Conservation (phyloP, 2,888 invertebrate species). For the Lepeophtheirus nordmannii region DNA sequence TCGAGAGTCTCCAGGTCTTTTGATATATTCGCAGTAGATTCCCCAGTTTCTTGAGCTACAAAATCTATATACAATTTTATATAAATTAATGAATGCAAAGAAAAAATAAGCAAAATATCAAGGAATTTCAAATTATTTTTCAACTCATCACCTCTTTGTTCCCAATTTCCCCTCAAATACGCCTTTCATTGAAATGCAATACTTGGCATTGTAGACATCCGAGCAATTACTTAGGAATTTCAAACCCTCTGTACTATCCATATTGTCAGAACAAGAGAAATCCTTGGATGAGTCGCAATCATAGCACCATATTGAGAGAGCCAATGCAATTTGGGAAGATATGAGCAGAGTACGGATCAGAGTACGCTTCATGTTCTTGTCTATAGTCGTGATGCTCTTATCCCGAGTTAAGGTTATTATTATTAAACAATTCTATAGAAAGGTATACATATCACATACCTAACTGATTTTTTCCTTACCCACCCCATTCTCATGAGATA, state of each 20-base stretch:
- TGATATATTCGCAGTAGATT: slow-evolving; percentile 75
- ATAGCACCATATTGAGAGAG: slow-evolving; percentile 53
- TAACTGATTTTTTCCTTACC: too few species aligned
- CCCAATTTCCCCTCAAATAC: slow-evolving; percentile 48
- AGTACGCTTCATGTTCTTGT: too few species aligned
- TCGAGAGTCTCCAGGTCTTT: slow-evolving; percentile 17
- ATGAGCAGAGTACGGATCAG: too few species aligned
- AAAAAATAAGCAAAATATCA: too few species aligned
- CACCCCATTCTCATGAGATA: too few species aligned
- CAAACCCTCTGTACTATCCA: slow-evolving; percentile 47
- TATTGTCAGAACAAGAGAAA: slow-evolving; percentile 68
- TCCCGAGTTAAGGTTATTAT: too few species aligned
- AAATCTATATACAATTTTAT: slow-evolving; percentile 39
- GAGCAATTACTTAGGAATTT: slow-evolving; percentile 27
- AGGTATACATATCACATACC: too few species aligned
- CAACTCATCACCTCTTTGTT: slow-evolving; percentile 18
- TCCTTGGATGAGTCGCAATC: slow-evolving; percentile 72
- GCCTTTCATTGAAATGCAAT: slow-evolving; percentile 39
- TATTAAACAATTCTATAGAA: too few species aligned
- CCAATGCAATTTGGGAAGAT: slow-evolving; percentile 29
- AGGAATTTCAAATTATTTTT: too few species aligned
- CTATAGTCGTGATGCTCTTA: too few species aligned
- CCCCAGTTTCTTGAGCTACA: slow-evolving; percentile 73
- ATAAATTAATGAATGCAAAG: slow-evolving; percentile 17
- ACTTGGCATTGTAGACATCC: slow-evolving; percentile 32